phyloP scores from a whole-genome alignment of 2,113 vertebrate species.

The Ovis aries region ARS-UI_Ramb_v3.0 NC_056077.1:13640001-13640500 shows the following conservation, averaged over 20 bases:
- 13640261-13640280: neutral
- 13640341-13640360: neutral
- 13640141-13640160: neutral
- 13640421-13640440: neutral
- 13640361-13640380: neutral
- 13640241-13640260: neutral
- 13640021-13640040: slow-evolving; percentile 35
- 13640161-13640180: neutral
- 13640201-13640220: neutral
- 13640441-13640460: neutral
- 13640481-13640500: neutral
- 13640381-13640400: neutral
- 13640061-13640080: slow-evolving; percentile 69
- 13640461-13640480: too few relatives aligned
- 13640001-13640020: neutral
- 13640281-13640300: neutral
- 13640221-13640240: slow-evolving; percentile 7
- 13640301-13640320: neutral
- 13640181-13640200: neutral
- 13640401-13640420: neutral
- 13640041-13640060: neutral
- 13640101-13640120: neutral
- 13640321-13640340: neutral
- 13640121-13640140: slow-evolving; percentile 32
- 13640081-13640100: slow-evolving; percentile 58